Percentiles rank a stretch among this genome's conserved stretches.
Evolutionary conservation across 2,888 invertebrate genomes (phyloP).

Genomic region (Herminia tarsipennalis): DNA sequence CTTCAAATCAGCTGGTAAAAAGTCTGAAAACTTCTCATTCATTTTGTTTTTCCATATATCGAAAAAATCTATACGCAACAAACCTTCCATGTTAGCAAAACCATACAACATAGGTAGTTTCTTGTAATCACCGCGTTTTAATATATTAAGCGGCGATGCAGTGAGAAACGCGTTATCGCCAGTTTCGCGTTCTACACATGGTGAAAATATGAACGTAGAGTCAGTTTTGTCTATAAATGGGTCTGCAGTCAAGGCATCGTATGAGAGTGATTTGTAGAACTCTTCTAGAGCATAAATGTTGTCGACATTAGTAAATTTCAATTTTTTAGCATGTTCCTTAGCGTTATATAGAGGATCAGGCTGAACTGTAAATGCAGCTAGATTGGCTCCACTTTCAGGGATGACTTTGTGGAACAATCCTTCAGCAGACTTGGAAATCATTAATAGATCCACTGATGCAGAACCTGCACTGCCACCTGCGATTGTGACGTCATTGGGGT

Average conservation of each 20-base stretch:
- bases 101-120: constrained; percentile 59
- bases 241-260: background rate
- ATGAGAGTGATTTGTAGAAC: constrained; percentile 6
- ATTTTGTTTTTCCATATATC: constrained; percentile 52
- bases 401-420: constrained; percentile 56
- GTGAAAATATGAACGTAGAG: background rate
- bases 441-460: constrained; percentile 49
- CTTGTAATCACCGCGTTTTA: constrained; percentile 45
- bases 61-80: constrained; percentile 45
- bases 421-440: constrained; percentile 48
- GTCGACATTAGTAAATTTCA: constrained; percentile 44
- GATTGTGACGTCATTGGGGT: constrained; percentile 57
- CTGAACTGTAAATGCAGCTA: constrained; percentile 46
- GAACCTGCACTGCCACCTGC: constrained; percentile 56
- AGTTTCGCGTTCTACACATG: constrained; percentile 13
- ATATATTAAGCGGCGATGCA: constrained; percentile 51
- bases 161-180: constrained; percentile 47
- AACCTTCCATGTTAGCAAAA: constrained; percentile 63
- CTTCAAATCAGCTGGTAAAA: constrained; percentile 57
- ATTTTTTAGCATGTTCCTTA: constrained; percentile 41
- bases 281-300: constrained; percentile 48
- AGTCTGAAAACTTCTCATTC: constrained; percentile 63
- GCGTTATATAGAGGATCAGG: constrained; percentile 52
- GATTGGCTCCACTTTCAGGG: constrained; percentile 52
- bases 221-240: background rate